Conservation (phyloP, 2,797 vertebrate genomes). For the Borostomias antarcticus region DNA sequence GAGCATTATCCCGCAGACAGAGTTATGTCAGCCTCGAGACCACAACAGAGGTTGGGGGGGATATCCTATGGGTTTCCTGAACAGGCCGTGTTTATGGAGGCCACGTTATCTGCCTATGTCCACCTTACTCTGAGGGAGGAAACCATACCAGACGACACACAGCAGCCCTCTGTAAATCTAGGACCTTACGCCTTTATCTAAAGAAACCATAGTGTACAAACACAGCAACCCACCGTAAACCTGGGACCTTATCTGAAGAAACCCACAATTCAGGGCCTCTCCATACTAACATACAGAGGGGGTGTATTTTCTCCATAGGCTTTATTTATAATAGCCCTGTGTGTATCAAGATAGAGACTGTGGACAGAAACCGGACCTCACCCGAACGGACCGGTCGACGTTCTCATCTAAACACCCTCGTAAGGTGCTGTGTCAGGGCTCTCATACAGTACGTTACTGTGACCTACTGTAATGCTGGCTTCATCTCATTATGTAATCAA, state of each 20-base stretch:
- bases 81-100: constrained; percentile 39
- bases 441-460: neutral
- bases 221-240: constrained; percentile 14
- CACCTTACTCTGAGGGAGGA: constrained; percentile 29
- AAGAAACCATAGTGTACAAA: too few species aligned
- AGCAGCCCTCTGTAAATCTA: constrained; percentile 16
- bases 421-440: constrained; percentile 6
- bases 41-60: constrained; percentile 22
- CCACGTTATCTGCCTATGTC: constrained; percentile 16
- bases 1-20: constrained; percentile 7
- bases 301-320: constrained; percentile 15
- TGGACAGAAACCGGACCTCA: constrained; percentile 5
- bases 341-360: constrained; percentile 9
- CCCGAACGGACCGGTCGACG: constrained; percentile 7
- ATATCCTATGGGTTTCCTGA: constrained; percentile 45
- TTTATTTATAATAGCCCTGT: constrained; percentile 14
- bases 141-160: constrained; percentile 31
- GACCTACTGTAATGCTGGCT: constrained; percentile 8
- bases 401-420: constrained; percentile 1
- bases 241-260: constrained; percentile 16
- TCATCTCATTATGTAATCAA: constrained; percentile 15
- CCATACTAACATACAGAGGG: constrained; percentile 4
- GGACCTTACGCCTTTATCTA: constrained; percentile 15
- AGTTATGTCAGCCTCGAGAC: constrained; percentile 14
- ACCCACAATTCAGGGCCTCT: constrained; percentile 25